Conservation (phyloP, 2,888 invertebrate species). For the Zonitis immaculata region DNA sequence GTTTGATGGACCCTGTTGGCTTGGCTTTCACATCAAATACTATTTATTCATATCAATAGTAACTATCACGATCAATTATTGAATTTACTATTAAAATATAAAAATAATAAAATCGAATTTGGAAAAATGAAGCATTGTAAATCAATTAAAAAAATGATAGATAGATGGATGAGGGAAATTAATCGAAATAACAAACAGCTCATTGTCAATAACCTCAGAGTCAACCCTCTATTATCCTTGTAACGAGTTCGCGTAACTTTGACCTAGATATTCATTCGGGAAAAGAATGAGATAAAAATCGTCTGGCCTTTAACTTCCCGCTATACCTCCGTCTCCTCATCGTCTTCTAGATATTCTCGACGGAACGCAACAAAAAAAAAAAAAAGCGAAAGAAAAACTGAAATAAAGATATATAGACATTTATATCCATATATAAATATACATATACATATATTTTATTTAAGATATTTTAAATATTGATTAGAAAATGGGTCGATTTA, state of each 20-base stretch:
- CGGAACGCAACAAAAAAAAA: slow-evolving; percentile 27
- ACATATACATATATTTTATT: no score
- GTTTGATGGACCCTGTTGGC: no score
- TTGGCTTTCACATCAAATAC: slow-evolving; percentile 19
- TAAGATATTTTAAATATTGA: background rate
- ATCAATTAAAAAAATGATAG: slow-evolving; percentile 35
- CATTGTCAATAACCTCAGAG: slow-evolving; percentile 38
- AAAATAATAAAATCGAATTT: no score
- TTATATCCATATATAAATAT: no score
- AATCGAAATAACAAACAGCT: slow-evolving; percentile 28
- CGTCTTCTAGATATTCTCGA: slow-evolving; percentile 33
- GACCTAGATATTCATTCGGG: slow-evolving; percentile 45
- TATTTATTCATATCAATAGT: background rate
- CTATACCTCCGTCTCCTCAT: slow-evolving; percentile 7
- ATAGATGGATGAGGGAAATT: slow-evolving; percentile 26
- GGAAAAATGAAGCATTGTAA: slow-evolving; percentile 9
- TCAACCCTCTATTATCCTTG: slow-evolving; percentile 41
- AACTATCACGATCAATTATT: no score
- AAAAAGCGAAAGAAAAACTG: slow-evolving; percentile 18
- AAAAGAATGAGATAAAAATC: slow-evolving; percentile 46
- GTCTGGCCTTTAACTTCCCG: slow-evolving; percentile 39
- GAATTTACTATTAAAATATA: no score
- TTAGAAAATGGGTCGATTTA: no score
- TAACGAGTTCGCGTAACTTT: slow-evolving; percentile 47
- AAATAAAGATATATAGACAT: no score